phyloP scores from a whole-genome alignment of 2,888 invertebrate genomes.

The Timandra comae region DNA sequence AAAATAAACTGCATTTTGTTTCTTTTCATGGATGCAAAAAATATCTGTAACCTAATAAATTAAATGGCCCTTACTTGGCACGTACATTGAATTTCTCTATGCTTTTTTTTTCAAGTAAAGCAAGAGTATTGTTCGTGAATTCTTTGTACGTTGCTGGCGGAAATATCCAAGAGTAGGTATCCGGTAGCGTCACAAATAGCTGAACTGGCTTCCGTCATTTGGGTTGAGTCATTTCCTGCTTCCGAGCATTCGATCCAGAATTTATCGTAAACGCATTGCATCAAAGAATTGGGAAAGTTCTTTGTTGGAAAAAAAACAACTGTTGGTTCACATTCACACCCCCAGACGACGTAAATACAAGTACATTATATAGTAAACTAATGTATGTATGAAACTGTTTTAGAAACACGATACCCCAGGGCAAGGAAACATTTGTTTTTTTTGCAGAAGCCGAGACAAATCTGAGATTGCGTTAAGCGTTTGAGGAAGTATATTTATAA shows the following conservation, averaged over 20 bases:
- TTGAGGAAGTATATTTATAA: too few species aligned
- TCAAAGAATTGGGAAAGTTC: constrained; percentile 5
- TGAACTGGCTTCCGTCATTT: constrained; percentile 50
- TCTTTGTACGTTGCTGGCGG: constrained; percentile 16
- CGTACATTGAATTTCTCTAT: constrained; percentile 7
- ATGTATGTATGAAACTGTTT: too few species aligned
- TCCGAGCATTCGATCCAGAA: constrained; percentile 38
- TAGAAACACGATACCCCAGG: too few species aligned
- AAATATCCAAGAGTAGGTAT: constrained; percentile 38
- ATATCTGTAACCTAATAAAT: background rate
- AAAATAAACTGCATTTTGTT: too few species aligned
- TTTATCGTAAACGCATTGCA: constrained; percentile 31
- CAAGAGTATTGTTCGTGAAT: constrained; percentile 20
- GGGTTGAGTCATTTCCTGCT: constrained; percentile 48
- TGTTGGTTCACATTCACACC: too few species aligned
- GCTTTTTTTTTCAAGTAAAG: too few species aligned
- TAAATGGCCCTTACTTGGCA: constrained; percentile 2
- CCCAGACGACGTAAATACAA: too few species aligned
- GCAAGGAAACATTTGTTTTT: too few species aligned
- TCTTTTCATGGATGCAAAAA: background rate
- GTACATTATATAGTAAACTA: too few species aligned
- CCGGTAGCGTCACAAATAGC: constrained; percentile 46
- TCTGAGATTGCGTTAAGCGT: too few species aligned
- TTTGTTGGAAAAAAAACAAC: background rate
- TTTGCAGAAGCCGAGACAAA: too few species aligned